Evolutionary conservation across 2,113 vertebrate genomes (phyloP), one percentile per base, ranked within the genome.

Genomic region (Lophura nycthemera): DNA sequence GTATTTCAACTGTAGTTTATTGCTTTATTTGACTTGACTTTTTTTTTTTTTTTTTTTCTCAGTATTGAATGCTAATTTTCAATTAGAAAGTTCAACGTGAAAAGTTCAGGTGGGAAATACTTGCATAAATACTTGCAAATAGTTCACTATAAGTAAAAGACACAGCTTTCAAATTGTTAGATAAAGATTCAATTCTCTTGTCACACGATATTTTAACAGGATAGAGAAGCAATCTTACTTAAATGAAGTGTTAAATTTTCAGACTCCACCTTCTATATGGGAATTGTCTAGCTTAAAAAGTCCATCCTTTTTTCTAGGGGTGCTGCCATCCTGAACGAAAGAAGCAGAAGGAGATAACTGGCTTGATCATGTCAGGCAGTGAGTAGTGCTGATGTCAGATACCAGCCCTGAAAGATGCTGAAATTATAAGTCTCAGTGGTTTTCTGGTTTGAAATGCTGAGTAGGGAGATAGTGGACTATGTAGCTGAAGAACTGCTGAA

Each of bases 371-470:
- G 90, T 90, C 63, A 83, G 47, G 83, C 76, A 91, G 83, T 73
- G 72, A 89, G 69, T 88, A 93, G 92, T 89, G 86, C 88, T 79
- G 79, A 88, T 85, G 89, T 94, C 90, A 94, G 72, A 86, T 54
- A 76, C 34, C 2, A 0, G 63, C 54, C 71, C 34, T 1, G 1
- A 95, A 96, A 95, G 76, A 92, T 88, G 83, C 86, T 96, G 86
- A 95, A 95, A 95, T 59, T 82, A 42, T 82, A 76, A 86, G 76
- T 88, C 88, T 84, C 21, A 0, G 59, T 84, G 86, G 65, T 61
- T 92, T 94, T 92, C 71, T 82, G 73, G 36, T 89, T 92, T 86
- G 30, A 94, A 96, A 92, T 97, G 65, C 72, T 89, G 92, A 92
- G 72, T 81, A 83, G 66, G 82, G 60, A 45, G 54, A 69, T 74